Conservation (phyloP, 2,113 vertebrate species). For the Sebastes schlegelii region DNA sequence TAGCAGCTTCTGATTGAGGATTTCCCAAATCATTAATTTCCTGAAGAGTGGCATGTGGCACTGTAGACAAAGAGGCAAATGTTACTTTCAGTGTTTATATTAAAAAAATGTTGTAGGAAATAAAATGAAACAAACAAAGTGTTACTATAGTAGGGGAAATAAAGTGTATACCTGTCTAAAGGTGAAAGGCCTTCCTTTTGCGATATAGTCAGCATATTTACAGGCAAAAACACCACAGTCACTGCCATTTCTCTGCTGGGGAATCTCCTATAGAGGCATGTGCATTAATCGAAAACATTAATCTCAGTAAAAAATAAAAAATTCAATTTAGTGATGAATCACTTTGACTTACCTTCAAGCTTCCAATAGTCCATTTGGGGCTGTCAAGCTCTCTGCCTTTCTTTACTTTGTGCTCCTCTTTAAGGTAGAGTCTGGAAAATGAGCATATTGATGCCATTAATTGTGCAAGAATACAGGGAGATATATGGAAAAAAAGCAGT, state of each 20-base stretch:
- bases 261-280: conserved; percentile 87
- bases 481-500: background rate
- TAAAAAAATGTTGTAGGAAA: too few species aligned
- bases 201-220: conserved; percentile 93
- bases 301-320: background rate
- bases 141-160: background rate
- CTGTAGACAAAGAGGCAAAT: conserved; percentile 74
- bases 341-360: conserved; percentile 81
- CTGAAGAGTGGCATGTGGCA: conserved; percentile 93
- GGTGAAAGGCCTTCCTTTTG: conserved; percentile 87
- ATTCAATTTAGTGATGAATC: background rate
- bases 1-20: conserved; percentile 91
- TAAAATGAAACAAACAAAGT: background rate
- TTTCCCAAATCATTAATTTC: conserved; percentile 95
- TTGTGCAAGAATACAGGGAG: background rate
- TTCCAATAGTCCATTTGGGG: conserved; percentile 88
- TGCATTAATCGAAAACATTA: conserved; percentile 12
- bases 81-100: conserved; percentile 4
- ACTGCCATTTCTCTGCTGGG: conserved; percentile 92
- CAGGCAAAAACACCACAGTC: conserved; percentile 96
- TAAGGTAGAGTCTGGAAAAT: conserved; percentile 87
- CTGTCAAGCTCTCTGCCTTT: conserved; percentile 87
- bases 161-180: conserved; percentile 88
- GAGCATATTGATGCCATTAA: background rate
- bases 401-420: conserved; percentile 90